Percentiles rank a stretch among this genome's conserved stretches.
These are phyloP conservation scores for Athalia cordata DNA, from an alignment of 2,888 invertebrate species.

Conservation along the genomic window DNA sequence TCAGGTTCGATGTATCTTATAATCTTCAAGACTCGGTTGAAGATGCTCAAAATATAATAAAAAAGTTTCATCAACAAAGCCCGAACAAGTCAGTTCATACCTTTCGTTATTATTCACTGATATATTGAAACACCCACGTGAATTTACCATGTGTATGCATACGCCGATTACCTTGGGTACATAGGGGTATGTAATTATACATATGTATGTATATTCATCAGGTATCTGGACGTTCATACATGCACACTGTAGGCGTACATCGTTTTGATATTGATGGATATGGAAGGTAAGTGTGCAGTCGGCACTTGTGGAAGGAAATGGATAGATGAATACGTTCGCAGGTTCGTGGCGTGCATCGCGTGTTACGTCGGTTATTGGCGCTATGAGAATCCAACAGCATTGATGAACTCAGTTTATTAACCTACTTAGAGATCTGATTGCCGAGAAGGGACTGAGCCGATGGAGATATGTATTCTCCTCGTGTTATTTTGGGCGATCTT, in stretches of 20 bases:
- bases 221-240: not conserved
- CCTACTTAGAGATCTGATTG: constrained; percentile 65
- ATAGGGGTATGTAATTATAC: not conserved
- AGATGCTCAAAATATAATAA: too few relatives aligned
- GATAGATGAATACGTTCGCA: constrained; percentile 59
- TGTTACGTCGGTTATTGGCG: constrained; percentile 66
- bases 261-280: constrained; percentile 33
- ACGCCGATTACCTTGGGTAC: not conserved
- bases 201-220: not conserved
- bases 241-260: not conserved
- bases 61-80: not conserved
- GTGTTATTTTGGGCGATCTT: constrained; percentile 26
- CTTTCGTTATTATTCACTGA: not conserved
- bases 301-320: constrained; percentile 34
- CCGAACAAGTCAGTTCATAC: not conserved
- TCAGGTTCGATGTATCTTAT: too few relatives aligned
- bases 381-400: constrained; percentile 67
- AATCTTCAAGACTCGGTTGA: too few relatives aligned
- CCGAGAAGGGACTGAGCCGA: constrained; percentile 57
- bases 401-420: constrained; percentile 69
- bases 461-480: constrained; percentile 57
- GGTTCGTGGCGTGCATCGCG: constrained; percentile 61
- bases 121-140: too few relatives aligned
- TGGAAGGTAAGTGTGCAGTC: constrained; percentile 22
- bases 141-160: too few relatives aligned